These are phyloP conservation scores for Phthorimaea operculella DNA, from an alignment of 1,140 invertebrate genomes.

Conservation along the genomic window DNA sequence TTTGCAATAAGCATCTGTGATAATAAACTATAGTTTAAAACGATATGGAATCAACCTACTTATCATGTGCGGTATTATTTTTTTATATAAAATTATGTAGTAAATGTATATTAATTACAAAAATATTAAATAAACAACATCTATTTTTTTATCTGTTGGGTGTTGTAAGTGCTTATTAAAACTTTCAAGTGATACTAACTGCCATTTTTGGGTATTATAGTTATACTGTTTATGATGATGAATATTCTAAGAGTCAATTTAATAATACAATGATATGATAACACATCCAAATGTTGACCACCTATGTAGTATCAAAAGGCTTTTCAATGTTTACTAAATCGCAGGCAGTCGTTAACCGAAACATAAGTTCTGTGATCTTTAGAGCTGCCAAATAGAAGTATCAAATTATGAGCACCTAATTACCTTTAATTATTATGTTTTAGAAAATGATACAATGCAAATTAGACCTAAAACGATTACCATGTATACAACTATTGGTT, in stretches of 20 bases:
- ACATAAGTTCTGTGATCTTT: slow-evolving; percentile 11
- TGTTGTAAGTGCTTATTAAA: slow-evolving; percentile 33
- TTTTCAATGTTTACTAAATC: no score
- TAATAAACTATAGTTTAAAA: slow-evolving; percentile 27
- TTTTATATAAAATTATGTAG: slow-evolving; percentile 8
- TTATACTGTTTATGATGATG: slow-evolving; percentile 16
- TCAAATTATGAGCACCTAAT: neutral
- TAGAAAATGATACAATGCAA: slow-evolving; percentile 5
- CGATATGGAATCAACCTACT: slow-evolving; percentile 20
- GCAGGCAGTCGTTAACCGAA: slow-evolving; percentile 1
- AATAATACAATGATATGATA: no score
- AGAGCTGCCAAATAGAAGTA: slow-evolving; percentile 17
- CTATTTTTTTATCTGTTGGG: slow-evolving; percentile 2
- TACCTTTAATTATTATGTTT: neutral
- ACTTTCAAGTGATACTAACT: slow-evolving; percentile 48
- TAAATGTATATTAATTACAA: neutral
- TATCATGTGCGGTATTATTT: slow-evolving; percentile 23
- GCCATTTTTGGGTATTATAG: slow-evolving; percentile 39
- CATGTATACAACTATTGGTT: slow-evolving; percentile 16
- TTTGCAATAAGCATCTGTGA: slow-evolving; percentile 33
- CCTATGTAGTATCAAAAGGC: no score
- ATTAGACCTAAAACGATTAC: neutral
- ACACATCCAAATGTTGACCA: no score
- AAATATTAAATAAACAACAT: neutral
- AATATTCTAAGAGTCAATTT: neutral